Evolutionary conservation across 2,113 vertebrate genomes (phyloP).

Genomic region (Trichomycterus rosablanca): DNA sequence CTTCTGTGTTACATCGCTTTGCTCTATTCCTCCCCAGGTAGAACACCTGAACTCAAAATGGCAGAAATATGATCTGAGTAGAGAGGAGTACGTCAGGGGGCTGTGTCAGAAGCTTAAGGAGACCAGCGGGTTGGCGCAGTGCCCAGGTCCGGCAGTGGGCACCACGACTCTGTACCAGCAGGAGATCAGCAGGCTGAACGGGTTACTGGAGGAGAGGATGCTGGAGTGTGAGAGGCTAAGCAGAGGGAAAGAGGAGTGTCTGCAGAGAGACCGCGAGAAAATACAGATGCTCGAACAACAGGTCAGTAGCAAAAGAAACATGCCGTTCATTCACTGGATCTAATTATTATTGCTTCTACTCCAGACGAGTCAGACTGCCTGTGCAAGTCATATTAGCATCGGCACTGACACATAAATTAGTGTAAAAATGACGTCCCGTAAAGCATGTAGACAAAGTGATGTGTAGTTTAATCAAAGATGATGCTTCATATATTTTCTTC

Average conservation of each 20-base stretch:
- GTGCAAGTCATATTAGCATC: too few species aligned
- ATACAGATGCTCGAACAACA: conserved; percentile 89
- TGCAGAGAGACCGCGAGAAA: conserved; percentile 61
- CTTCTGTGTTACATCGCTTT: background rate
- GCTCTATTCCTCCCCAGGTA: conserved; percentile 66
- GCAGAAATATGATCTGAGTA: conserved; percentile 87
- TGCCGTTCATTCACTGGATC: background rate
- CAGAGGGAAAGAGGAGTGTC: conserved; percentile 59
- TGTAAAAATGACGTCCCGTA: too few species aligned
- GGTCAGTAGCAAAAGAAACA: conserved; percentile 59
- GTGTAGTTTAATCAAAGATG: too few species aligned
- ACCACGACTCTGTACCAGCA: conserved; percentile 67
- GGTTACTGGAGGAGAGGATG: conserved; percentile 79
- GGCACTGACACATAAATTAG: too few species aligned
- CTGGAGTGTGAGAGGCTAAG: conserved; percentile 56
- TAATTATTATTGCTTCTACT: too few species aligned
- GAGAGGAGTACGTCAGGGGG: conserved; percentile 82
- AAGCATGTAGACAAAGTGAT: too few species aligned
- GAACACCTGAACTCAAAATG: conserved; percentile 87
- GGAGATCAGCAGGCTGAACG: conserved; percentile 81
- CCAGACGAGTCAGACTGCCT: too few species aligned
- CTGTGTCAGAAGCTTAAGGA: conserved; percentile 76
- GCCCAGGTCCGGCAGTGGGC: background rate
- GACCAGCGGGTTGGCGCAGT: conserved; percentile 46
- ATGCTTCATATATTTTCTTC: too few species aligned